Evolutionary conservation across 2,113 vertebrate species (phyloP).

Genomic region (Tiliqua scincoides): DNA sequence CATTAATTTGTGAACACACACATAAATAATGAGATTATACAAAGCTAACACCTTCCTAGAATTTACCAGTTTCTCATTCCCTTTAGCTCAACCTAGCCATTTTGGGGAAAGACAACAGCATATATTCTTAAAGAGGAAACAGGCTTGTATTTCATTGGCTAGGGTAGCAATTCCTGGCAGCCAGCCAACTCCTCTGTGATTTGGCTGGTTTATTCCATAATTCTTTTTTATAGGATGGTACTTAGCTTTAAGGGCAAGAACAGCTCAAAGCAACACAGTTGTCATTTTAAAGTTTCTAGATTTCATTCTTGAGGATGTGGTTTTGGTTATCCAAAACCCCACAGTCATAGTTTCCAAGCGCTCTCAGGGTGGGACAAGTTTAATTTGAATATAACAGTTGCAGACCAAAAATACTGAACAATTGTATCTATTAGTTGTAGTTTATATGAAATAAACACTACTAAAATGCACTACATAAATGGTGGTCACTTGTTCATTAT

Average conservation of each 20-base stretch:
- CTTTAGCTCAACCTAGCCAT: background rate
- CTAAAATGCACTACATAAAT: no score
- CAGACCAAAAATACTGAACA: background rate
- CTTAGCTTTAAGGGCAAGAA: background rate
- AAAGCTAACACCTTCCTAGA: background rate
- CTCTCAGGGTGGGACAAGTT: background rate
- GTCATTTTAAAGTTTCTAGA: background rate
- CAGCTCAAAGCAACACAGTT: background rate
- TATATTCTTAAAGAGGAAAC: background rate
- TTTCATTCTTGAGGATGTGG: background rate
- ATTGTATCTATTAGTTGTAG: no score
- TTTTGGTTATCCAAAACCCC: background rate
- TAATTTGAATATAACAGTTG: background rate
- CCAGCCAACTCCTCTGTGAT: background rate
- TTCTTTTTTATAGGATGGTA: background rate
- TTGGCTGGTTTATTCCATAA: background rate
- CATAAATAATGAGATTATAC: background rate
- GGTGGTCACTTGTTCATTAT: no score
- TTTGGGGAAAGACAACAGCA: background rate
- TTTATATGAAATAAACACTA: no score
- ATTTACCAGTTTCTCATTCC: background rate
- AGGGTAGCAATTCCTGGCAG: background rate
- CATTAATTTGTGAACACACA: background rate
- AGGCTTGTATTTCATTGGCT: background rate
- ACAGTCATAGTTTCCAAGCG: background rate